Evolutionary conservation across 2,113 vertebrate species (phyloP).

Genomic region (Trogon surrucura): DNA sequence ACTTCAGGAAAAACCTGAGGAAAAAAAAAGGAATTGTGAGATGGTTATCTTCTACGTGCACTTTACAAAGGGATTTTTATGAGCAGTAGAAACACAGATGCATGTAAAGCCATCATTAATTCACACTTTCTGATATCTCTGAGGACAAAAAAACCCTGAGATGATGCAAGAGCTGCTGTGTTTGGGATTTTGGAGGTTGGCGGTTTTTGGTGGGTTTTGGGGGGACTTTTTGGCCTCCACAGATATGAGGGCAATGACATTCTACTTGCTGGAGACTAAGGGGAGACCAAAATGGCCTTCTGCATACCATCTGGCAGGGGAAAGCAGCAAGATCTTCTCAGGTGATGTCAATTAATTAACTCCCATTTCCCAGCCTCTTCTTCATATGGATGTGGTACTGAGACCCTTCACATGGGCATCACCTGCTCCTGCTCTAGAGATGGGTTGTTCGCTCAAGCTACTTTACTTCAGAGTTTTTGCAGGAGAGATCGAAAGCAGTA

Average conservation of each 20-base stretch:
- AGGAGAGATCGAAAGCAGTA: neutral
- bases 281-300: neutral
- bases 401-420: neutral
- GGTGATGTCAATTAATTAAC: neutral
- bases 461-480: neutral
- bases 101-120: neutral
- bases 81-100: neutral
- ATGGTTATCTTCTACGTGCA: neutral
- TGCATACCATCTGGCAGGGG: neutral
- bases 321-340: neutral
- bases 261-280: neutral
- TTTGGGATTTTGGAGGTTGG: neutral
- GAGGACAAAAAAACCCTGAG: neutral
- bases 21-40: neutral
- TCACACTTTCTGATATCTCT: neutral
- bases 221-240: neutral
- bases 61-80: neutral
- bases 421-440: neutral
- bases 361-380: neutral
- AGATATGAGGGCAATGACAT: neutral
- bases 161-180: neutral
- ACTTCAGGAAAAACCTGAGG: constrained; percentile 6
- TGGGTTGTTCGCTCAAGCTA: rapidly evolving
- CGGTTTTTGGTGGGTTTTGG: neutral
- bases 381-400: neutral